phyloP scores from a whole-genome alignment of 1,140 invertebrate species.

The Whitmania pigra region DNA sequence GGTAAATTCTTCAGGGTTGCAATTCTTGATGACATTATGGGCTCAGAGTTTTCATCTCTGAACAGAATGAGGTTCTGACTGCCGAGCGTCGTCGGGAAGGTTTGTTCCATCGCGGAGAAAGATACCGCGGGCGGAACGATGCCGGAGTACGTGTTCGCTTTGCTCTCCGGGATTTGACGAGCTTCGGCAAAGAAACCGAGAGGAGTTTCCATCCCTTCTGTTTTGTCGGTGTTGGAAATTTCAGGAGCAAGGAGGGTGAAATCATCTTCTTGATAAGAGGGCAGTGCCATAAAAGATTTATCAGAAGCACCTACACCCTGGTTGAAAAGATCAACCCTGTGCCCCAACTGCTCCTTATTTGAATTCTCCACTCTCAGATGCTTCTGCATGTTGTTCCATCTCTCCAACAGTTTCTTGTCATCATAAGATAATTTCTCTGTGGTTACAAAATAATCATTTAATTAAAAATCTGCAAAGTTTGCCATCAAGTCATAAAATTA shows the following conservation, averaged over 20 bases:
- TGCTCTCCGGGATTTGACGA: too few relatives aligned
- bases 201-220: too few relatives aligned
- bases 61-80: constrained; percentile 8
- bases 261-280: constrained; percentile 1
- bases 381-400: constrained; percentile 36
- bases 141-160: too few relatives aligned
- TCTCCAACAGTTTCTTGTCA: constrained; percentile 34
- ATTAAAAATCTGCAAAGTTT: neutral
- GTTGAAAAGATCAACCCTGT: too few relatives aligned
- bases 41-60: neutral
- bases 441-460: neutral
- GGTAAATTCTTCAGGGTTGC: neutral
- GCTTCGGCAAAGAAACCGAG: too few relatives aligned
- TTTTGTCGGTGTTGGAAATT: too few relatives aligned
- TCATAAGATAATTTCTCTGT: constrained; percentile 28
- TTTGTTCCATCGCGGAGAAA: too few relatives aligned
- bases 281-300: constrained; percentile 10
- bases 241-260: neutral
- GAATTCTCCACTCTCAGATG: constrained; percentile 23
- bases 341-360: too few relatives aligned
- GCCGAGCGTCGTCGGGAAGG: neutral
- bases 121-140: too few relatives aligned
- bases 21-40: too few relatives aligned
- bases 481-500: neutral
- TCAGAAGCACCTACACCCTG: neutral